phyloP scores from a whole-genome alignment of 2,888 invertebrate genomes.

The Rhaphigaster nebulosa region DNA sequence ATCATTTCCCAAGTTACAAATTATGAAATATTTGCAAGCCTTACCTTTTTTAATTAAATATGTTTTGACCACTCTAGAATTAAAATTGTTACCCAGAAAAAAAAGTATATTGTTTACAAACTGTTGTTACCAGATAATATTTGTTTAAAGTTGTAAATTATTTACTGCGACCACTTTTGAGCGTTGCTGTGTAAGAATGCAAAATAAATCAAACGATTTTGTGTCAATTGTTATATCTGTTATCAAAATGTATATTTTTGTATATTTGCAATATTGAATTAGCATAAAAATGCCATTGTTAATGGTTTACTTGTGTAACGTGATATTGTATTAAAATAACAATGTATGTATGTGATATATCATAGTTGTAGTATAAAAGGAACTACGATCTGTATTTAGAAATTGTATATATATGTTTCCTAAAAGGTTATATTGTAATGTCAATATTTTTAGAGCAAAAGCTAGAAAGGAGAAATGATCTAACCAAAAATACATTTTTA shows the following conservation, averaged over 20 bases:
- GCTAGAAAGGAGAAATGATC: conserved; percentile 27
- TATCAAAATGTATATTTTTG: conserved; percentile 59
- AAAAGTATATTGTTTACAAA: conserved; percentile 30
- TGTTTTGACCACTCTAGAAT: conserved; percentile 1
- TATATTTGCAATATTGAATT: conserved; percentile 43
- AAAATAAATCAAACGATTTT: conserved; percentile 56
- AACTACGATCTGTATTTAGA: conserved; percentile 39
- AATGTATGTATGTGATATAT: conserved; percentile 57
- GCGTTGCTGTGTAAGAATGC: conserved; percentile 45
- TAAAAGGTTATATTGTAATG: conserved; percentile 18
- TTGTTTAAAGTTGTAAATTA: conserved; percentile 49
- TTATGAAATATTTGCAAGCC: background rate
- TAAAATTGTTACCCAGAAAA: conserved; percentile 51
- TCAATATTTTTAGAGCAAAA: conserved; percentile 46
- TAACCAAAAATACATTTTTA: conserved; percentile 46
- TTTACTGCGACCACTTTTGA: conserved; percentile 23
- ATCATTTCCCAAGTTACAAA: background rate
- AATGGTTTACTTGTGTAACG: conserved; percentile 38
- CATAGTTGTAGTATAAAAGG: conserved; percentile 30
- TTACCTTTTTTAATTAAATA: background rate
- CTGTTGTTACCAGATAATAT: conserved; percentile 49
- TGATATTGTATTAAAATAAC: conserved; percentile 53
- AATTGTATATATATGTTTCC: conserved; percentile 30
- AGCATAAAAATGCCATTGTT: conserved; percentile 35
- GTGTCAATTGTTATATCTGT: conserved; percentile 57